Conservation (phyloP, 2,797 vertebrate species). For the Triplophysa bombifrons region DNA sequence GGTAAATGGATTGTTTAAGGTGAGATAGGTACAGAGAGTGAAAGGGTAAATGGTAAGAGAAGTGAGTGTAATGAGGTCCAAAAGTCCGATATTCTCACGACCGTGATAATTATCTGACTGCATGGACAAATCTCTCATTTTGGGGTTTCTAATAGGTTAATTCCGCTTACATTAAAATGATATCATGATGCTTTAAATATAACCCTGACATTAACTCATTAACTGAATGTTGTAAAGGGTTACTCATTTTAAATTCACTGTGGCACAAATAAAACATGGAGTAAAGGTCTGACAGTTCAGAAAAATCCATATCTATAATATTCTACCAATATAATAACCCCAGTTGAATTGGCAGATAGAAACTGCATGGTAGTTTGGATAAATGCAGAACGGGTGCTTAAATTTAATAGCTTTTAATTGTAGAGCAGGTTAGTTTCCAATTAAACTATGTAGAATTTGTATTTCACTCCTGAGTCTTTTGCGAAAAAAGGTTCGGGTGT, state of each 20-base stretch:
- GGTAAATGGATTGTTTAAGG: conserved; percentile 10
- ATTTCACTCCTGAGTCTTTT: neutral
- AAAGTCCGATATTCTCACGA: conserved; percentile 43
- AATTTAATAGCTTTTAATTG: conserved; percentile 14
- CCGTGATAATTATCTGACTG: conserved; percentile 55
- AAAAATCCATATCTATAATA: conserved; percentile 5
- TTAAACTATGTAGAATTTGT: neutral
- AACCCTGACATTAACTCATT: conserved; percentile 20
- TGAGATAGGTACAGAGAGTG: neutral
- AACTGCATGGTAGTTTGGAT: neutral
- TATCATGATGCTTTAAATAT: conserved; percentile 36
- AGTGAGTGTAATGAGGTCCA: conserved; percentile 55
- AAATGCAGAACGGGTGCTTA: neutral
- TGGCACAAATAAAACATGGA: conserved; percentile 8
- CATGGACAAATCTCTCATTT: conserved; percentile 53
- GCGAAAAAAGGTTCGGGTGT: neutral
- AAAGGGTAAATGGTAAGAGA: conserved; percentile 35
- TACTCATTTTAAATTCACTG: conserved; percentile 39
- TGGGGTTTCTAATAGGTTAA: conserved; percentile 46
- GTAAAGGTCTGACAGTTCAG: conserved; percentile 5
- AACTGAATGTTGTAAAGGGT: conserved; percentile 41
- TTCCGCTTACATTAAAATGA: conserved; percentile 47
- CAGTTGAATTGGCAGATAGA: neutral
- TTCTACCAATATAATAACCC: neutral
- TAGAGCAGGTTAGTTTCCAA: neutral